phyloP scores from a whole-genome alignment of 2,888 invertebrate genomes.

The Lasioglossum leucozonium region DNA sequence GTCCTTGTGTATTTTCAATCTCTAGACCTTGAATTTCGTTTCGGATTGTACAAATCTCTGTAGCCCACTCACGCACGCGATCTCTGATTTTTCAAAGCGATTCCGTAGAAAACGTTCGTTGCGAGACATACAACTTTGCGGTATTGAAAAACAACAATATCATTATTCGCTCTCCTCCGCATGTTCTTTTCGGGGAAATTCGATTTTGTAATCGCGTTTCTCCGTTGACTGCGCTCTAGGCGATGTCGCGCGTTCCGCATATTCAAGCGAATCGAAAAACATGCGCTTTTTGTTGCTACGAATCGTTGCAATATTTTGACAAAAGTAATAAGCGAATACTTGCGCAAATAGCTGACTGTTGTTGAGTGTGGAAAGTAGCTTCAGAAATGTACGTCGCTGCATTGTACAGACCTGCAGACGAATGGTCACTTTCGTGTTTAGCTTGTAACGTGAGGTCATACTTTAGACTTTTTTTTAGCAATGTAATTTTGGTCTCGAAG shows the following conservation, averaged over 20 bases:
- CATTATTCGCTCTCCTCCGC: not conserved
- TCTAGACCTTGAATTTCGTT: slow-evolving; percentile 28
- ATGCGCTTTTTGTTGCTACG: slow-evolving; percentile 7
- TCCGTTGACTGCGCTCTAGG: not conserved
- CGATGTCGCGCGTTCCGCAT: not conserved
- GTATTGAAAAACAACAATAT: not conserved
- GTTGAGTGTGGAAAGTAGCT: slow-evolving; percentile 34
- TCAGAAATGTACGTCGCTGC: slow-evolving; percentile 10
- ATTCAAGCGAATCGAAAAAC: not conserved
- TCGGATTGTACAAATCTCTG: slow-evolving; percentile 17
- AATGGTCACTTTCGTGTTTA: slow-evolving; percentile 24
- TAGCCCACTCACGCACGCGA: slow-evolving; percentile 1
- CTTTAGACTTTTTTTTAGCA: slow-evolving; percentile 29
- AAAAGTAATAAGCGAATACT: slow-evolving; percentile 29
- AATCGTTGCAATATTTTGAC: slow-evolving; percentile 24
- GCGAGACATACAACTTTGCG: not conserved
- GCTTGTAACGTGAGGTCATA: slow-evolving; percentile 15
- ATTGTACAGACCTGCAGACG: slow-evolving; percentile 5
- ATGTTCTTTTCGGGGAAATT: not conserved
- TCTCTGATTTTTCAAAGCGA: slow-evolving; percentile 8
- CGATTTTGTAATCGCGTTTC: not conserved
- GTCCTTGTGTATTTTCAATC: slow-evolving; percentile 29
- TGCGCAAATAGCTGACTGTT: slow-evolving; percentile 10
- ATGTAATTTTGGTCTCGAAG: slow-evolving; percentile 46
- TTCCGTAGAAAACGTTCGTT: not conserved